Percentiles rank a stretch among this genome's conserved stretches.
Evolutionary conservation across 2,797 vertebrate species (phyloP).

Genomic region (Hydrocynus forskahlii): DNA sequence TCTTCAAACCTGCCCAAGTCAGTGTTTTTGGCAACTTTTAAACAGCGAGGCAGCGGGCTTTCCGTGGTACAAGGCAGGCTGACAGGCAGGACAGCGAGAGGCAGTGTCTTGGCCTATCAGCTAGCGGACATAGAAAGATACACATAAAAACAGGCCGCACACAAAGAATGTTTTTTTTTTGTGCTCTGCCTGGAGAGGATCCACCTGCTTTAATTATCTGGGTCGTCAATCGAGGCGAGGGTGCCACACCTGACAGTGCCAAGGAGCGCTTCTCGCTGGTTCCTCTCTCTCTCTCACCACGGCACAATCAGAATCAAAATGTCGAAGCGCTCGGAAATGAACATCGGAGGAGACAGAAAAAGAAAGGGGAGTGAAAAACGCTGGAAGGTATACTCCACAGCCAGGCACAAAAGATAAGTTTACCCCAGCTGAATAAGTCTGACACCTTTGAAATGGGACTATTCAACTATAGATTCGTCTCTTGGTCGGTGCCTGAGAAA

Average conservation of each 20-base stretch:
- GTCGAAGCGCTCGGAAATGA: conserved; percentile 20
- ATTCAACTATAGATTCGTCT: conserved; percentile 73
- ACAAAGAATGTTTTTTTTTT: conserved; percentile 69
- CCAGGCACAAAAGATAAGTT: conserved; percentile 67
- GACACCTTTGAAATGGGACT: conserved; percentile 74
- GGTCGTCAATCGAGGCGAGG: conserved; percentile 76
- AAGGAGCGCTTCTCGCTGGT: background rate
- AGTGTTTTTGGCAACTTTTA: background rate
- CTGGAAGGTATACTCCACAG: conserved; percentile 68
- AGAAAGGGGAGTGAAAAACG: conserved; percentile 67
- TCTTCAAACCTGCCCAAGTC: background rate
- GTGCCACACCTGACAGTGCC: conserved; percentile 68
- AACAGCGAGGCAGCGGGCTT: background rate
- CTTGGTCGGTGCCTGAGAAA: conserved; percentile 65
- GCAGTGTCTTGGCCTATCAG: background rate
- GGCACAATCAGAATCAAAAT: conserved; percentile 32
- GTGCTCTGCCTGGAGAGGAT: conserved; percentile 65
- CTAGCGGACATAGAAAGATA: conserved; percentile 1
- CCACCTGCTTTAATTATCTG: conserved; percentile 79
- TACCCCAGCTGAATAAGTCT: conserved; percentile 69
- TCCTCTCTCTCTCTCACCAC: background rate
- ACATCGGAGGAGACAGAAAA: background rate
- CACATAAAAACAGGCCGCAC: conserved; percentile 62
- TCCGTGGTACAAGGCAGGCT: background rate
- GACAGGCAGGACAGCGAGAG: background rate